Base-by-base conservation (phyloP, 2,888 invertebrate species). In the Acrobasis consociella region DNA sequence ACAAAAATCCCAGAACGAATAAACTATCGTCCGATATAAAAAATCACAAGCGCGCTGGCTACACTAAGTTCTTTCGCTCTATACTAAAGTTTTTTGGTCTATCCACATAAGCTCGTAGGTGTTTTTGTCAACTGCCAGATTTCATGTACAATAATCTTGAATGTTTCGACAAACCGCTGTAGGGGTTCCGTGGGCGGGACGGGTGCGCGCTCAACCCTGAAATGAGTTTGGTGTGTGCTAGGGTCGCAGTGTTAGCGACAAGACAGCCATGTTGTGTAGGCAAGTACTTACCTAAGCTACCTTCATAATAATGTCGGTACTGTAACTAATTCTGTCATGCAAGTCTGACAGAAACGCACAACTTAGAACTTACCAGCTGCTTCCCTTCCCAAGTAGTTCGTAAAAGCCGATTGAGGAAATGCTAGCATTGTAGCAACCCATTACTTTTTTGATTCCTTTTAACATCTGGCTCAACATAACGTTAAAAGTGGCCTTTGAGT, bases 141-240 rank as follows among this genome's bases (percentile, higher is more conserved):
- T 64, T 51, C 55, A 46, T 60, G 52, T 62, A 67, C 66, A 66
- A 65, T 69, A 67, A 71, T 69, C 72, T 76, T 73, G 74, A 74
- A 76, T 75, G 79, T 80, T 77, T 76, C 75, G 78, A 78, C 80
- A 79, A 77, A 82, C 83, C 82, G 81, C 85, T 76, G 82, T 76
- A 78, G 80, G 80, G 78, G 82, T 72, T 72, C 70, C 69, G 75
- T 60, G 64, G 65, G 77, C 73, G 76, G 77, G 72, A 69, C 69
- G 85, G 82, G 85, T 89, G 89, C 85, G 79, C 86, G 81, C 82
- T 89, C 90, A 89, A 83, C 88, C 91, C 91, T 91, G 91, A 91
- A 91, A 91, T 91, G 91, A 90, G 89, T 89, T 91, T 82, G 78
- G 70, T 62, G 73, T 49, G 62, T 67, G 83, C 71, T 65, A 63